Base-by-base conservation (phyloP, 2,888 invertebrate species). In the Hedya salicella region DNA sequence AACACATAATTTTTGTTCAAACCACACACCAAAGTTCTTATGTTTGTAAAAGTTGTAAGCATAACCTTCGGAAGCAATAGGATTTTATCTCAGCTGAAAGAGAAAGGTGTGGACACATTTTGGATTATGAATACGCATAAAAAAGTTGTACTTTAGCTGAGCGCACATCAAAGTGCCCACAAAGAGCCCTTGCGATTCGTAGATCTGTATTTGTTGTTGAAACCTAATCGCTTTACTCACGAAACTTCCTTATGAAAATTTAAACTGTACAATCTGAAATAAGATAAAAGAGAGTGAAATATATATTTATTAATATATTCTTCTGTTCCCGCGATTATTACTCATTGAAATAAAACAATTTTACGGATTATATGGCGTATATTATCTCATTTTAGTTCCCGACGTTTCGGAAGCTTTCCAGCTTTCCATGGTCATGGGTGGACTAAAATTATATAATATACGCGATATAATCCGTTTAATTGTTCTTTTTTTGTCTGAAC, bases 121-220 rank as follows among this genome's bases (percentile, higher is more conserved):
- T 52, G 32, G 32, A 52, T 52, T 32, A 14, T 32, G 32, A 52
- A 52, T 52, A n/a, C n/a, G 50, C 16, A 32, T 16, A 30, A 16
- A 13, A 52, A 52, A 32, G 16, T 52, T 32, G 11, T 32, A 52
- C 6, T 52, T 52, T 52, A 25, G 9, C 17, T 16, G 32, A 9
- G 16, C 50, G 14, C 16, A 52, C 50, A 32, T 52, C 32, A 32
- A 50, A 50, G 25, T 30, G 3, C 16, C 4, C 4, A 11, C 25
- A 16, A 50, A 16, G 25, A 16, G 11, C 11, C 2, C 13, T 6
- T 46, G 25, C 32, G 9, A 32, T 32, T 32, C 9, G 2, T 8
- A 11, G 36, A 36, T 36, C 36, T 11, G 11, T 11, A 9, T 36
- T 36, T 36, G 36, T 8, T 36, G 6, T 36, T 5, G 16, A 50